Percentiles rank a stretch among this genome's conserved stretches.
Evolutionary conservation across 2,888 invertebrate species (phyloP).

Genomic region (Deladenus siricidicola): DNA sequence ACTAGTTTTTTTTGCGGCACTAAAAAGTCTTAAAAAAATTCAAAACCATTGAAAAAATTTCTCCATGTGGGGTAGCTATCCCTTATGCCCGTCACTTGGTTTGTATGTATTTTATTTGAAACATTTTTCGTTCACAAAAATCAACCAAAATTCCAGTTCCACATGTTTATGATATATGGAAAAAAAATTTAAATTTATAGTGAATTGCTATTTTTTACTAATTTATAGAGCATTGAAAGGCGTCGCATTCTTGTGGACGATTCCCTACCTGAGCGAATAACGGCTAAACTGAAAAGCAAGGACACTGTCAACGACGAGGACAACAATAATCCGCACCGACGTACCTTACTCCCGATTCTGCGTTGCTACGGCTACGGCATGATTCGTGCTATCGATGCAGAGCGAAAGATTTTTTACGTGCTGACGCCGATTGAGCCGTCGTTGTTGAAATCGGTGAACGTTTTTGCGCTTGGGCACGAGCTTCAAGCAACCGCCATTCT

Average conservation of each 20-base stretch:
- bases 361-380: slow-evolving; percentile 24
- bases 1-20: no score
- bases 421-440: slow-evolving; percentile 24
- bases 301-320: slow-evolving; percentile 1
- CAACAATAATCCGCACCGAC: neutral
- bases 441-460: slow-evolving; percentile 10
- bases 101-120: no score
- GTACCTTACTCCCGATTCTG: slow-evolving; percentile 8
- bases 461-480: slow-evolving; percentile 18
- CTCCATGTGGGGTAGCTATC: no score
- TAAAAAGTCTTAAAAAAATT: no score
- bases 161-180: no score
- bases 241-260: neutral
- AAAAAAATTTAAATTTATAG: no score
- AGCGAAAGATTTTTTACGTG: slow-evolving; percentile 23
- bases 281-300: neutral
- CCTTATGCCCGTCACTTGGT: no score
- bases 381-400: slow-evolving; percentile 22
- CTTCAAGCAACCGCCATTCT: slow-evolving; percentile 9
- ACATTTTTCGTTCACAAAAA: no score
- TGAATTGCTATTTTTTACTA: no score
- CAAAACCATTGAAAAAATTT: no score
- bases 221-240: neutral
- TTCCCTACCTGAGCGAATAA: neutral
- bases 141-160: no score